phyloP scores from a whole-genome alignment of 2,888 invertebrate genomes.

The Malacosoma neustria region DNA sequence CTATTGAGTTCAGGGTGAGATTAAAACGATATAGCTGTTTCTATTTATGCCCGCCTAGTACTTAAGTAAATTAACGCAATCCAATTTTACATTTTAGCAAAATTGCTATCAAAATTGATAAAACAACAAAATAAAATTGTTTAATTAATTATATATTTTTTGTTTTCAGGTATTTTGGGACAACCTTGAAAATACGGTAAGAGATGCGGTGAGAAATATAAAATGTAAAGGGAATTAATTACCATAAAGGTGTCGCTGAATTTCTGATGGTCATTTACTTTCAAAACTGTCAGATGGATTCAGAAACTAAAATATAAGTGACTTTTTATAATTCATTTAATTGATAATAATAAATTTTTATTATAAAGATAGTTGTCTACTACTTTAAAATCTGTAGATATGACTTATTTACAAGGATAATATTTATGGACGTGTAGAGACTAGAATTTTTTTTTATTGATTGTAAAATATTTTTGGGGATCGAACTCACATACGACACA shows the following conservation, averaged over 20 bases:
- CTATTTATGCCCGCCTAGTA: constrained; percentile 8
- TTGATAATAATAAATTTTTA: constrained; percentile 3
- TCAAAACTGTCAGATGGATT: constrained; percentile 29
- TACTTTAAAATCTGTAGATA: no score
- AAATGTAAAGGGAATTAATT: constrained; percentile 30
- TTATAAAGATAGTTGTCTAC: no score
- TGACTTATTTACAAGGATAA: no score
- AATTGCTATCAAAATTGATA: neutral
- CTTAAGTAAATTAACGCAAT: constrained; percentile 5
- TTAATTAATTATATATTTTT: constrained; percentile 16
- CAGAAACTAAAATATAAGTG: constrained; percentile 8
- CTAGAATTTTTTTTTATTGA: no score
- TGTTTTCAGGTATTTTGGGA: constrained; percentile 69
- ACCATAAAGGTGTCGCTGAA: constrained; percentile 49
- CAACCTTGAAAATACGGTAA: constrained; percentile 42
- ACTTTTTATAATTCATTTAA: constrained; percentile 1
- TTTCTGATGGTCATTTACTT: constrained; percentile 40
- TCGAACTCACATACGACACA: no score
- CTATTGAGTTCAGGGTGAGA: constrained; percentile 12
- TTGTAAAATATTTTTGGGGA: no score
- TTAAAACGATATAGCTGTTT: constrained; percentile 17
- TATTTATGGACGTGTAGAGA: no score
- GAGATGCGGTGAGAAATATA: constrained; percentile 25
- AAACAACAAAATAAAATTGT: neutral
- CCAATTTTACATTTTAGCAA: neutral